A percentile compares a stretch with the other conserved stretches of the same genome.
Conservation (phyloP, 1,140 invertebrate species). For the Hyphantria cunea region DNA sequence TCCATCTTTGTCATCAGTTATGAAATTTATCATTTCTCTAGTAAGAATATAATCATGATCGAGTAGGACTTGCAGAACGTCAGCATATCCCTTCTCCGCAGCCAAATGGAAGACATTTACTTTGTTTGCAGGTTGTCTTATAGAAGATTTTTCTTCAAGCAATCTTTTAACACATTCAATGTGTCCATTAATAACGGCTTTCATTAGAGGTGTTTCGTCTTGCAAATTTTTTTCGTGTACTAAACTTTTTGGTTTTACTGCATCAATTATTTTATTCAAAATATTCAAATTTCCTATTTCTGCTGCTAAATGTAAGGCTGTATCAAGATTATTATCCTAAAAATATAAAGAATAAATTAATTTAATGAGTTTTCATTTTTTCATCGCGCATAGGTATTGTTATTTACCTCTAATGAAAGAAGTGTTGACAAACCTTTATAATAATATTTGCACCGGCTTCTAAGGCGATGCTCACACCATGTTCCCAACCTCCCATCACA, state of each 20-base stretch:
- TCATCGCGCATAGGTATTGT: not conserved
- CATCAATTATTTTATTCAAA: slow-evolving; percentile 83
- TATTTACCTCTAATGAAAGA: not conserved
- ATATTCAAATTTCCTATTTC: slow-evolving; percentile 83
- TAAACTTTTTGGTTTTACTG: slow-evolving; percentile 74
- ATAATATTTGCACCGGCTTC: slow-evolving; percentile 87
- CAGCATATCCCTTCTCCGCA: slow-evolving; percentile 61
- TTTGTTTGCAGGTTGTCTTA: slow-evolving; percentile 59
- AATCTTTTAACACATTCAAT: slow-evolving; percentile 75
- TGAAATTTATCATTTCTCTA: slow-evolving; percentile 51
- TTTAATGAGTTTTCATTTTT: not conserved
- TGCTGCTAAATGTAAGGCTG: slow-evolving; percentile 83
- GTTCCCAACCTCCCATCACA: slow-evolving; percentile 70
- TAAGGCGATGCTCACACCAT: slow-evolving; percentile 84
- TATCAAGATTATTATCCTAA: slow-evolving; percentile 83
- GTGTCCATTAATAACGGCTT: slow-evolving; percentile 75
- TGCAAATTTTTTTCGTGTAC: slow-evolving; percentile 64
- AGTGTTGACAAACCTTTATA: slow-evolving; percentile 55
- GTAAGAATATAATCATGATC: slow-evolving; percentile 49
- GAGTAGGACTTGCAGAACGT: slow-evolving; percentile 70
- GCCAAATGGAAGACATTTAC: slow-evolving; percentile 74
- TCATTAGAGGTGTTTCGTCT: slow-evolving; percentile 82
- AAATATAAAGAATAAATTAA: slow-evolving; percentile 19
- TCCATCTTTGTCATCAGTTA: slow-evolving; percentile 63
- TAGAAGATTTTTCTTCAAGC: slow-evolving; percentile 74